These are phyloP conservation scores for Dipodomys spectabilis DNA, from an alignment of 2,113 vertebrate species.

Conservation along the genomic window DNA sequence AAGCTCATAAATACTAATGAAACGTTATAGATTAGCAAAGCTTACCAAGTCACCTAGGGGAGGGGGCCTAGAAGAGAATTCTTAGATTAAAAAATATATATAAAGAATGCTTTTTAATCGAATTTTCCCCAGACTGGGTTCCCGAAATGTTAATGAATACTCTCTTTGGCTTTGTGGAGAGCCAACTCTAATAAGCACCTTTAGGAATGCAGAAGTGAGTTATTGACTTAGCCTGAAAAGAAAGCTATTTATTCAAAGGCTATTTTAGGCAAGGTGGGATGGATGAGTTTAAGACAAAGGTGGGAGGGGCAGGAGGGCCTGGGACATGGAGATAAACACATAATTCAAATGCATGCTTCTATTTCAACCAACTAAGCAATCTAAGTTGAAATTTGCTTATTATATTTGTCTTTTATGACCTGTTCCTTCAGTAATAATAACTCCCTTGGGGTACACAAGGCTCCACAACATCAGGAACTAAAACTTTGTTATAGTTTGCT, in stretches of 20 bases:
- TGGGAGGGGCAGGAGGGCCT: not conserved
- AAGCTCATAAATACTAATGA: conserved; percentile 76
- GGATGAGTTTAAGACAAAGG: conserved; percentile 30
- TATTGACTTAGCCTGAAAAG: conserved; percentile 68
- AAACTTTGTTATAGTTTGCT: not conserved
- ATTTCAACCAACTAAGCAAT: conserved; percentile 21
- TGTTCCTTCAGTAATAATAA: conserved; percentile 4
- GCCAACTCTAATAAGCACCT: conserved; percentile 42
- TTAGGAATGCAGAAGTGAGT: conserved; percentile 63
- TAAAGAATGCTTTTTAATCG: conserved; percentile 71
- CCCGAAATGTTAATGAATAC: conserved; percentile 63
- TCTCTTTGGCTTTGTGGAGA: conserved; percentile 24
- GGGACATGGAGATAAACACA: not conserved
- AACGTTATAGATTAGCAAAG: conserved; percentile 67
- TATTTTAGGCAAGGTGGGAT: conserved; percentile 39
- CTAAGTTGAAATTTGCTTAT: conserved; percentile 16
- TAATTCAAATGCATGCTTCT: conserved; percentile 45
- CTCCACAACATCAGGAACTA: not conserved
- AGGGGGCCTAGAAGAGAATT: conserved; percentile 48
- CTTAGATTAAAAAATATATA: conserved; percentile 67
- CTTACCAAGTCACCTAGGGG: conserved; percentile 62
- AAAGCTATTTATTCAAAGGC: conserved; percentile 69
- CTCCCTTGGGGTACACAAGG: not conserved
- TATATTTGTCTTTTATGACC: conserved; percentile 23
- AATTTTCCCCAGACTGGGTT: conserved; percentile 65